Evolutionary conservation across 2,888 invertebrate genomes (phyloP).

Genomic region (Drosophila melanosoma): DNA sequence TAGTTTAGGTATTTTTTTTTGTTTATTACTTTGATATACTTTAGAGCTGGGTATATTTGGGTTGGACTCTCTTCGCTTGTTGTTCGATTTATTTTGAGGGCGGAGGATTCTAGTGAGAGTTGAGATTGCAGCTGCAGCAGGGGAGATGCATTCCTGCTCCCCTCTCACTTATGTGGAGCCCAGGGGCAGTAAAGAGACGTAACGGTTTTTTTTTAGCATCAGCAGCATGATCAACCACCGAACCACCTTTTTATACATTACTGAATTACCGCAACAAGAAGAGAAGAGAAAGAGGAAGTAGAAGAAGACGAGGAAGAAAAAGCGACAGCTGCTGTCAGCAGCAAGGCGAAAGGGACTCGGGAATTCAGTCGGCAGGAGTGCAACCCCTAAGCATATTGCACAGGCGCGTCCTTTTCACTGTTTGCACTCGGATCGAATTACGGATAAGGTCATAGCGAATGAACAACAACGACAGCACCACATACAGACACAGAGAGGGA

Average conservation of each 20-base stretch:
- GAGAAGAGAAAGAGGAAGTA: background rate
- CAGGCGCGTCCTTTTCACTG: slow-evolving; percentile 77
- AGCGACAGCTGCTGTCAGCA: slow-evolving; percentile 58
- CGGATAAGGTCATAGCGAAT: slow-evolving; percentile 53
- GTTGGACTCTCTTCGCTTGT: too few species aligned
- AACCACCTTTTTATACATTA: slow-evolving; percentile 5
- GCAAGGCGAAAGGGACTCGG: slow-evolving; percentile 6
- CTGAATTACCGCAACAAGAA: slow-evolving; percentile 11
- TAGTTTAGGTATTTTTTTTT: background rate
- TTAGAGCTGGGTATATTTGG: background rate
- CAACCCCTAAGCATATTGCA: slow-evolving; percentile 78
- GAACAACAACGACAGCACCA: slow-evolving; percentile 1
- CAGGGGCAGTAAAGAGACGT: slow-evolving; percentile 18
- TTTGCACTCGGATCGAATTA: slow-evolving; percentile 73
- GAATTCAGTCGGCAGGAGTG: slow-evolving; percentile 36
- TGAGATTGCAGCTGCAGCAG: slow-evolving; percentile 36
- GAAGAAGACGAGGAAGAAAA: slow-evolving; percentile 27
- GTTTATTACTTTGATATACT: background rate
- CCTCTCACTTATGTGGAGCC: slow-evolving; percentile 28
- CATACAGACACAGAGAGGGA: background rate
- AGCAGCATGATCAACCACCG: slow-evolving; percentile 30
- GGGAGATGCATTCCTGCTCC: background rate
- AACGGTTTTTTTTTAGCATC: slow-evolving; percentile 46
- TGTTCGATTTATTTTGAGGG: background rate
- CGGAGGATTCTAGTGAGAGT: background rate